Evolutionary conservation across 2,888 invertebrate species (phyloP), one percentile per base, ranked within the genome.

Genomic region (Napeogenes inachia): DNA sequence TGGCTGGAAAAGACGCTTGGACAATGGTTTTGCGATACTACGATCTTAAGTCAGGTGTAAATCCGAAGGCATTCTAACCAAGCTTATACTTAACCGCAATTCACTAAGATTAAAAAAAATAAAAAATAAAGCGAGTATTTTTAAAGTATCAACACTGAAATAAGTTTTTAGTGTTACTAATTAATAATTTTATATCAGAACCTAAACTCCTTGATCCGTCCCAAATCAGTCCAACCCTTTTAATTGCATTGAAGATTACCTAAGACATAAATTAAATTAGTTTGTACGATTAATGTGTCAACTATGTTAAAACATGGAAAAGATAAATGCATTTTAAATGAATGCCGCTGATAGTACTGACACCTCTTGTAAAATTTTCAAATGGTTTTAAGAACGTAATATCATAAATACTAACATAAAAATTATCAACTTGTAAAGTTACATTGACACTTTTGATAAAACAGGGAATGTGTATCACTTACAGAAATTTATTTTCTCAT

Each of bases 1-100:
- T 82, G 89, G 87, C 87, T 85, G 87, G 74, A 81, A 88, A 86
- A 86, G 87, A 84, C 85, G 68, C 72, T 72, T 73, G 78, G 79
- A 84, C 80, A 84, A 83, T 79, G 53, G 55, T n/a, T 32, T 60
- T 30, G 54, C 53, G 59, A 66, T 64, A 54, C 55, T 46, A 56
- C 38, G 71, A 75, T 66, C 71, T 73, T 70, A 74, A 74, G 71
- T 84, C 80, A 81, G 78, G 83, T 84, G 84, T 81, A 82, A 85
- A 80, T 84, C 85, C 84, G 77, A 79, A 73, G 42, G 4, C n/a
- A 32, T 42, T 30, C 21, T 59, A 45, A 42, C 47, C 33, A 4
- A 53, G 30, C 42, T 10, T 42, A 10, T 42, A 42, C 8, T 45
- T 35, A 32, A 35, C 35, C 38, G 35, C 42, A 56, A 50, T 56